Percentiles rank a stretch among this genome's conserved stretches.
Conservation (phyloP, 2,888 invertebrate genomes). For the Podotricha telesiphe region DNA sequence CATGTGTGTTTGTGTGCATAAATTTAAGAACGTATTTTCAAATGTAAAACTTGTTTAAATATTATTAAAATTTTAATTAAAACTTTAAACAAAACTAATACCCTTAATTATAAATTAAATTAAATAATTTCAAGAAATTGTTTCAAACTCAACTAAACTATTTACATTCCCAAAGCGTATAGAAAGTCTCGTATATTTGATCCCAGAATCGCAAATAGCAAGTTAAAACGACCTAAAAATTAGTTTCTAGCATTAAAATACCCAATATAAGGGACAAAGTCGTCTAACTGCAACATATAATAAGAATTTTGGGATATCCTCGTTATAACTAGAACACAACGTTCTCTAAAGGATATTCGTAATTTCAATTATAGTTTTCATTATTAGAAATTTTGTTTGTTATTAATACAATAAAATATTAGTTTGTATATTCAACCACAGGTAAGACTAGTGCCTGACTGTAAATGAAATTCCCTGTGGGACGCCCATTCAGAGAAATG, state of each 20-base stretch:
- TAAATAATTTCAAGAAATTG: neutral
- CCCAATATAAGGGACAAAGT: constrained; percentile 19
- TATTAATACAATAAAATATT: no score
- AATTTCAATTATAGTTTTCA: neutral
- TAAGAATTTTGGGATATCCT: constrained; percentile 17
- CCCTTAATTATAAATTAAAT: neutral
- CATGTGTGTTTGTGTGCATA: no score
- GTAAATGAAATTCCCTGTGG: no score
- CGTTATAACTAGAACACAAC: neutral
- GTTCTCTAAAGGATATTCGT: neutral
- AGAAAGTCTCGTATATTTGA: constrained; percentile 7
- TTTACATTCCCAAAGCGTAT: constrained; percentile 1
- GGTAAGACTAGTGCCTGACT: no score
- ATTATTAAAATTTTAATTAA: no score
- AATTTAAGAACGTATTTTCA: no score
- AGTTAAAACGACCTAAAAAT: constrained; percentile 20
- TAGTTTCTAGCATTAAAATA: constrained; percentile 22
- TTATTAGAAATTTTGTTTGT: no score
- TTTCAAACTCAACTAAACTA: neutral
- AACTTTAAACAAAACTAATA: no score
- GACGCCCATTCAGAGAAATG: no score
- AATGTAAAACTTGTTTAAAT: no score
- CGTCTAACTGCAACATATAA: constrained; percentile 11
- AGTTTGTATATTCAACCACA: no score
- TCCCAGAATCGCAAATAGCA: constrained; percentile 24